phyloP scores from a whole-genome alignment of 92 coral and sea anemone species.

The Palythoa grandis region DNA sequence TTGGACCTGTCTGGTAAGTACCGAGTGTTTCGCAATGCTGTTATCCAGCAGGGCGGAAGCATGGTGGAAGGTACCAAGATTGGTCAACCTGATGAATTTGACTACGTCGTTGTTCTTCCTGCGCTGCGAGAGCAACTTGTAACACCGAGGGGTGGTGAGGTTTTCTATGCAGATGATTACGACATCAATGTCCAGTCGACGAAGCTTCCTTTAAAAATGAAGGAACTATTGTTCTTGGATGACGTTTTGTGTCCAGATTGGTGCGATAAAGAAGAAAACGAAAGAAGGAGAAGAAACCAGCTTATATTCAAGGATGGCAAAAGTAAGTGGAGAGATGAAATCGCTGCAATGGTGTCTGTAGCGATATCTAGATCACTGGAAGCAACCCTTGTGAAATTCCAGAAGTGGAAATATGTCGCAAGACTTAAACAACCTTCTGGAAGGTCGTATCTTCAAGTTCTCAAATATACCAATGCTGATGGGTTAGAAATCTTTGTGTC shows the following conservation, averaged over 20 bases:
- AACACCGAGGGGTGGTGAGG: not conserved
- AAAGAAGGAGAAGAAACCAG: constrained; percentile 39
- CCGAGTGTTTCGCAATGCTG: constrained; percentile 17
- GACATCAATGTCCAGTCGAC: constrained; percentile 56
- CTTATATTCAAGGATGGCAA: constrained; percentile 41
- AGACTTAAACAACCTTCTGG: constrained; percentile 53
- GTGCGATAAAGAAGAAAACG: constrained; percentile 65
- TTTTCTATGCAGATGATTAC: constrained; percentile 56
- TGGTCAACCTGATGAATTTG: constrained; percentile 64
- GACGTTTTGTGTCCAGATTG: constrained; percentile 70
- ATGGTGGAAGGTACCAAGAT: constrained; percentile 70
- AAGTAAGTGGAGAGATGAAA: not conserved
- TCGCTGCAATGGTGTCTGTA: not conserved
- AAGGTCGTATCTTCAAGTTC: constrained; percentile 49
- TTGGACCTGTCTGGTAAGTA: not conserved
- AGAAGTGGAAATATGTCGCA: constrained; percentile 59
- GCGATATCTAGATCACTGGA: not conserved
- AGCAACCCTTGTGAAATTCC: constrained; percentile 22
- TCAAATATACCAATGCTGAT: constrained; percentile 32
- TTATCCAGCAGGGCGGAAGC: constrained; percentile 60
- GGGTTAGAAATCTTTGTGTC: constrained; percentile 52
- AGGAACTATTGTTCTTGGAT: constrained; percentile 57
- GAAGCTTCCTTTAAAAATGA: constrained; percentile 51
- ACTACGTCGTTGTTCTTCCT: constrained; percentile 49
- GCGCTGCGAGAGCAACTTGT: constrained; percentile 46